Percentiles rank a stretch among this genome's conserved stretches.
Evolutionary conservation across 2,797 vertebrate genomes (phyloP).

Genomic region (Furcifer pardalis): DNA sequence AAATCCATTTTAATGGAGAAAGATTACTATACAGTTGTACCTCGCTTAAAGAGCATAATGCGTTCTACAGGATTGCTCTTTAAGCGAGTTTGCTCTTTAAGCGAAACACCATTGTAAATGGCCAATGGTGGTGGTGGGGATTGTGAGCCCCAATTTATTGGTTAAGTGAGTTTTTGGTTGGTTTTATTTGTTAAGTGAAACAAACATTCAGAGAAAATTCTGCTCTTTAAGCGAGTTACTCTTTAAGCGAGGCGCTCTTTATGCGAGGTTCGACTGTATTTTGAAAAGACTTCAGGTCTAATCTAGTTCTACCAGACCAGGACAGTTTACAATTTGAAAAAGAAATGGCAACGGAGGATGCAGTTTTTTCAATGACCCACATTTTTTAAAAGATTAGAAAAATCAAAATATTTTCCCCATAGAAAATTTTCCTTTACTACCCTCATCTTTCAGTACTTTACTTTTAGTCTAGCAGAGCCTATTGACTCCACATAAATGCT

Average conservation of each 20-base stretch:
- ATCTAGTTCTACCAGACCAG: background rate
- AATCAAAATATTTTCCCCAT: background rate
- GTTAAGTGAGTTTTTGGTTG: too few relatives aligned
- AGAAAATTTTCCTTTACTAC: background rate
- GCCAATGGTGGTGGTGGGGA: too few relatives aligned
- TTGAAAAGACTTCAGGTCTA: background rate
- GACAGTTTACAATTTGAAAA: background rate
- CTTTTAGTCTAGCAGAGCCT: background rate
- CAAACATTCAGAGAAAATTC: too few relatives aligned
- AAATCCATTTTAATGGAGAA: background rate
- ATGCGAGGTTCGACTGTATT: too few relatives aligned
- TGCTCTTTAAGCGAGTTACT: too few relatives aligned
- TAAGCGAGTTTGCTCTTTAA: too few relatives aligned
- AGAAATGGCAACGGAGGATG: background rate
- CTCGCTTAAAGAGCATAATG: too few relatives aligned
- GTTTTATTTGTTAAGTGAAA: too few relatives aligned
- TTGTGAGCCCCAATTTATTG: too few relatives aligned
- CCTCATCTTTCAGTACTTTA: background rate
- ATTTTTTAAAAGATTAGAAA: background rate
- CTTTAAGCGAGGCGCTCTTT: too few relatives aligned
- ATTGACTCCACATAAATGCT: background rate
- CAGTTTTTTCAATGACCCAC: background rate
- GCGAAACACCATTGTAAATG: too few relatives aligned
- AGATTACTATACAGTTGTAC: background rate
- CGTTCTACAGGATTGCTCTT: too few relatives aligned